These are phyloP conservation scores for Cephus pygmeus DNA, from an alignment of 2,888 invertebrate genomes.

Conservation along the genomic window DNA sequence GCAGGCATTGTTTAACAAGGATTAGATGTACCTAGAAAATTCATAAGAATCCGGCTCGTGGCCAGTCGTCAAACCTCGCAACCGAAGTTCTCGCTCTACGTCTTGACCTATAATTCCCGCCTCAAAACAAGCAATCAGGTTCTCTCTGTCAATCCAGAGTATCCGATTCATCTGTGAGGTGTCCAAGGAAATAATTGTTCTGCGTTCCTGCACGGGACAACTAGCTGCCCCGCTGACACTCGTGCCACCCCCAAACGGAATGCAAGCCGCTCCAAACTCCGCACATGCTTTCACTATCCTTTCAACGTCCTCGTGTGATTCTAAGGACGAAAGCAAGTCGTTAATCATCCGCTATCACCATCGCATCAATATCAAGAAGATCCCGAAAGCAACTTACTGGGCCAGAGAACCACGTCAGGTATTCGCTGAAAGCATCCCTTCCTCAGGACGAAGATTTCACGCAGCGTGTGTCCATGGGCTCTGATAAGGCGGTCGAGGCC, in stretches of 20 bases:
- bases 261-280: constrained; percentile 80
- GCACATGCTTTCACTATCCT: constrained; percentile 82
- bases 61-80: constrained; percentile 87
- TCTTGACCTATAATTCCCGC: constrained; percentile 96
- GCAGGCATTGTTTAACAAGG: neutral
- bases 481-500: constrained; percentile 88
- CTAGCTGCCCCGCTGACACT: constrained; percentile 90
- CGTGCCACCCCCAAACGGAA: constrained; percentile 96
- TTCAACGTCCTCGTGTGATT: constrained; percentile 85
- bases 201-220: constrained; percentile 81
- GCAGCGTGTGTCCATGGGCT: constrained; percentile 92
- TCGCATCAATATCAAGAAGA: neutral
- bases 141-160: constrained; percentile 90
- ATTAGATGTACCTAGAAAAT: constrained; percentile 77
- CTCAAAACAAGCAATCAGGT: constrained; percentile 85
- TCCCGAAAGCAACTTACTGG: constrained; percentile 68
- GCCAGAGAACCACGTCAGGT: constrained; percentile 96
- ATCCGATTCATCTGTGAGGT: constrained; percentile 96
- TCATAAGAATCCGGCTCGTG: constrained; percentile 99
- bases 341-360: neutral
- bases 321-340: constrained; percentile 40
- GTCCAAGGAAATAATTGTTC: constrained; percentile 90
- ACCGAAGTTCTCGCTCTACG: constrained; percentile 84
- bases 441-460: constrained; percentile 86
- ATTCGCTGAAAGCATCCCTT: constrained; percentile 82